Evolutionary conservation across 2,888 invertebrate species (phyloP), one percentile per base, ranked within the genome.

Genomic region (Ormyrus nitidulus): DNA sequence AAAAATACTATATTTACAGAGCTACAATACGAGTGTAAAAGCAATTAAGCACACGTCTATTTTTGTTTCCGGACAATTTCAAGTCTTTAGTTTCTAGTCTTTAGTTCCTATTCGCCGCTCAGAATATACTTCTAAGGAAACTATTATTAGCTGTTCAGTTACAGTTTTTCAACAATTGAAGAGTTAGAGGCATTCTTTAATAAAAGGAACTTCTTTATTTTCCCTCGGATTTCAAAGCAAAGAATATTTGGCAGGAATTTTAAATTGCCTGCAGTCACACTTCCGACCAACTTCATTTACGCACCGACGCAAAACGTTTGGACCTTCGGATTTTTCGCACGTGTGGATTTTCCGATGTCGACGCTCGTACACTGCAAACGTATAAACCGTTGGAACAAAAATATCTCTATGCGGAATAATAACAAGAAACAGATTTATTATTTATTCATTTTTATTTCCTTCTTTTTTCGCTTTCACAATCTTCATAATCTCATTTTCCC

Each of bases 1-100:
- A 70, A 70, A 77, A 66, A 72, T 72, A 19, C 69, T 72, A 78
- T 65, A 78, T 65, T 51, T 62, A 70, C 66, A 77, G 59, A 51
- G 10, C 3, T 56, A 19, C 66, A 59, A 66, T 72, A 65, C 48
- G 65, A 66, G 59, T 53, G 59, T 61, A 71, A 54, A 59, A 66
- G 72, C 46, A 73, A 72, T 78, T 59, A 49, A 54, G 59, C 53
- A 11, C 48, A 5, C 49, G 19, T 49, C 58, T 77, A 77, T 77
- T 77, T 71, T 64, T 68, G 51, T 48, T 46, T 61, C 46, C 13
- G 34, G 34, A 34, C 34, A 34, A 34, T 34, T 19, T 13, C 48
- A 54, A 72, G 48, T 78, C 68, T 61, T 66, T 66, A 58, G 46
- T 6, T 54, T 58, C 62, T 53, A 10, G 44, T n/a, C 34, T 34